A percentile compares a stretch with the other conserved stretches of the same genome.
Evolutionary conservation across 2,113 vertebrate species (phyloP).

Genomic region (Osmerus mordax): DNA sequence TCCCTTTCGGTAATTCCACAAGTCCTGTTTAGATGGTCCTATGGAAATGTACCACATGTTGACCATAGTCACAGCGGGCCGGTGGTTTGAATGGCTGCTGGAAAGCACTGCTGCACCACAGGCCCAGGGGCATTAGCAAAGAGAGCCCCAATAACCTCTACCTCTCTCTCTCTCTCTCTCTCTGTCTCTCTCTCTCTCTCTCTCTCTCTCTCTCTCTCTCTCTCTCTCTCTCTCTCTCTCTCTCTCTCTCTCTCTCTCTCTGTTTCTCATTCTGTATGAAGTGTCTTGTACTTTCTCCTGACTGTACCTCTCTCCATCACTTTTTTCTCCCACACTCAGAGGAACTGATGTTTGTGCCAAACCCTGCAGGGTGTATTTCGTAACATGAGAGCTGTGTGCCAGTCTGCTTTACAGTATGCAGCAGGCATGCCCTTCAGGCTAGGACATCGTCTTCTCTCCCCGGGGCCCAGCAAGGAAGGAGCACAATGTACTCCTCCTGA

Average conservation of each 20-base stretch:
- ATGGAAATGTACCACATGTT: neutral
- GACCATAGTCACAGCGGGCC: neutral
- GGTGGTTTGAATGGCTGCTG: slow-evolving; percentile 1
- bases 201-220: neutral
- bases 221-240: neutral
- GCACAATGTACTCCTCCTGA: neutral
- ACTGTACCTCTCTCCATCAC: neutral
- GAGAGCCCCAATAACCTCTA: neutral
- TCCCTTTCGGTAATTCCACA: too few species aligned
- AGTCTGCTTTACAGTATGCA: neutral
- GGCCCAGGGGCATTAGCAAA: neutral
- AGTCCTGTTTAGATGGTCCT: neutral
- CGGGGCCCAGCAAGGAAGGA: neutral
- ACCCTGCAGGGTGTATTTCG: neutral
- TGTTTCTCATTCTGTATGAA: neutral
- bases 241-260: neutral
- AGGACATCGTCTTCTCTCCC: neutral
- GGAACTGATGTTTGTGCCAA: neutral
- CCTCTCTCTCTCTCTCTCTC: neutral
- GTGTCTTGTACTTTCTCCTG: neutral
- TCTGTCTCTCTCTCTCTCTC: neutral
- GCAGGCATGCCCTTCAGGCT: neutral
- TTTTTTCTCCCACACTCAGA: neutral
- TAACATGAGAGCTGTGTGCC: neutral
- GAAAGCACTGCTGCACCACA: slow-evolving; percentile 1